Conservation (phyloP, 1,140 invertebrate genomes). For the Coboldia fuscipes region DNA sequence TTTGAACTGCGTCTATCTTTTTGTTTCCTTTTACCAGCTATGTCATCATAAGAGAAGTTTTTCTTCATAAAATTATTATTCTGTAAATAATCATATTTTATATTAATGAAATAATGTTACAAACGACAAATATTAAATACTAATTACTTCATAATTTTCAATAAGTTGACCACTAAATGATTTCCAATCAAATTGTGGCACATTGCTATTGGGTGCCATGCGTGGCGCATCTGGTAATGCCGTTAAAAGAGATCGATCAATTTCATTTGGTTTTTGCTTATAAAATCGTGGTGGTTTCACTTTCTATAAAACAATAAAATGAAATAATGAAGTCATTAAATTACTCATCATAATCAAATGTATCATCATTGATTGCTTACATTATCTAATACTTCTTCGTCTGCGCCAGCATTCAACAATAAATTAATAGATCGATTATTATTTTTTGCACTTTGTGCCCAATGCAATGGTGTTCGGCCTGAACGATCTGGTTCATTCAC, state of each 20-base stretch:
- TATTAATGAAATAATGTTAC: too few relatives aligned
- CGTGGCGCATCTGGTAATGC: constrained; percentile 58
- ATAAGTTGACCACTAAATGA: constrained; percentile 13
- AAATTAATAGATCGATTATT: constrained; percentile 48
- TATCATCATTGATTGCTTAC: constrained; percentile 35
- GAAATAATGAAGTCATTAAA: not conserved
- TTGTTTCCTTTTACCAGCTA: too few relatives aligned
- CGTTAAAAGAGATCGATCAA: constrained; percentile 42
- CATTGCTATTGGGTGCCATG: constrained; percentile 39
- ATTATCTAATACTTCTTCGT: constrained; percentile 57
- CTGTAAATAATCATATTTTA: too few relatives aligned
- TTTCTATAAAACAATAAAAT: constrained; percentile 33
- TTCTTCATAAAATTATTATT: too few relatives aligned
- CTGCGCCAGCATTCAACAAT: constrained; percentile 49
- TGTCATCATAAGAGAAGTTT: too few relatives aligned
- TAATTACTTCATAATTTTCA: too few relatives aligned
- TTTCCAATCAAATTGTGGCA: constrained; percentile 49
- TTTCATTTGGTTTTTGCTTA: constrained; percentile 44
- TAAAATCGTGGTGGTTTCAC: constrained; percentile 63
- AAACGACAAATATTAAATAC: too few relatives aligned
- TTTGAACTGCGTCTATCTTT: too few relatives aligned
- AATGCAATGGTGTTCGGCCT: constrained; percentile 79
- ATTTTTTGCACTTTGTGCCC: constrained; percentile 55
- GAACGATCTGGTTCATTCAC: constrained; percentile 49
- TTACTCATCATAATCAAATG: not conserved